Percentiles rank a stretch among this genome's conserved stretches.
phyloP scores from a whole-genome alignment of 2,888 invertebrate genomes.

The Drosophila mayaguana region DNA sequence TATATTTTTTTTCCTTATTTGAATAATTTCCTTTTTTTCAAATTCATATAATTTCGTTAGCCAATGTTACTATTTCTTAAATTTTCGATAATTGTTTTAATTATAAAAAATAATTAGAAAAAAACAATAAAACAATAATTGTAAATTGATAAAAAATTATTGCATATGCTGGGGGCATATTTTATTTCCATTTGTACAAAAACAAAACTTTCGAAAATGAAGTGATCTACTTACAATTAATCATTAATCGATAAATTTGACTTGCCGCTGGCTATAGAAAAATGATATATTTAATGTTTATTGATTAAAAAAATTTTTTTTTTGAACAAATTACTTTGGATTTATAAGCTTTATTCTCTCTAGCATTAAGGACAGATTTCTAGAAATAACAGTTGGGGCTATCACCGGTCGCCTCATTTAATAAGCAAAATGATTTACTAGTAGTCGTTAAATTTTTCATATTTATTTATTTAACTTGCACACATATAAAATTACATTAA shows the following conservation, averaged over 20 bases:
- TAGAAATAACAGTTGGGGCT: not conserved
- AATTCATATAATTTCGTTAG: not conserved
- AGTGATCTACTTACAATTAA: not conserved
- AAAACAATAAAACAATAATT: not conserved
- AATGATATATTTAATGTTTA: too few relatives aligned
- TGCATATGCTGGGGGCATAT: not conserved
- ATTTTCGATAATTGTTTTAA: not conserved
- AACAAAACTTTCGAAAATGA: not conserved
- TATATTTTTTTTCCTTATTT: too few relatives aligned
- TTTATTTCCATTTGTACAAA: not conserved
- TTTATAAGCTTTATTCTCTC: not conserved
- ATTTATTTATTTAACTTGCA: slow-evolving; percentile 15
- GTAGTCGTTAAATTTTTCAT: slow-evolving; percentile 1
- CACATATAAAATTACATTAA: slow-evolving; percentile 31
- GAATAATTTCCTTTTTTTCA: not conserved
- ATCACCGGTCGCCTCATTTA: not conserved
- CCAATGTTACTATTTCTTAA: not conserved
- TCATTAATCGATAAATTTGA: not conserved
- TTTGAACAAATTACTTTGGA: too few relatives aligned
- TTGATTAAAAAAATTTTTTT: too few relatives aligned
- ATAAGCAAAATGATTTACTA: slow-evolving; percentile 8
- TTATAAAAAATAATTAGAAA: not conserved
- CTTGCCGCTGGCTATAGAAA: too few relatives aligned
- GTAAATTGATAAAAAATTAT: not conserved
- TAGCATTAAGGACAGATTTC: not conserved